These are phyloP conservation scores for Dolichopus griseipennis DNA, from an alignment of 2,888 invertebrate species.

Conservation along the genomic window DNA sequence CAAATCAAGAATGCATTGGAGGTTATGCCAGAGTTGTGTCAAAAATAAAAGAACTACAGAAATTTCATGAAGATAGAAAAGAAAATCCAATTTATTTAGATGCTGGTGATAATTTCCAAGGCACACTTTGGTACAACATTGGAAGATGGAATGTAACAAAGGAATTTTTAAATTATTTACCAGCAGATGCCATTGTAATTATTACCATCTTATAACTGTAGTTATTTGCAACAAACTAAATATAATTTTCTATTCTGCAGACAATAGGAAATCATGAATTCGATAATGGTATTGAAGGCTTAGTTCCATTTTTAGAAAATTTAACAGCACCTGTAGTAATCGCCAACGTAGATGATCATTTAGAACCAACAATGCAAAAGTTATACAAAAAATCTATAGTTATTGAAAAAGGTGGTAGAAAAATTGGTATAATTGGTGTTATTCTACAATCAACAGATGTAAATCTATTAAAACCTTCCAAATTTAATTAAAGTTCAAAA, in stretches of 20 bases:
- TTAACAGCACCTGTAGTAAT: constrained; percentile 60
- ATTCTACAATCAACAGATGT: constrained; percentile 59
- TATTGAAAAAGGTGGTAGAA: constrained; percentile 52
- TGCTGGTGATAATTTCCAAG: constrained; percentile 78
- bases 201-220: neutral
- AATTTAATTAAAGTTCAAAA: neutral
- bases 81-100: constrained; percentile 59
- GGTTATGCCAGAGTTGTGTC: constrained; percentile 59
- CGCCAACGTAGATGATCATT: constrained; percentile 62
- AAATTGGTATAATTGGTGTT: constrained; percentile 73
- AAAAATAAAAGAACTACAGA: constrained; percentile 45
- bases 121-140: constrained; percentile 73
- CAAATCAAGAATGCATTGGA: constrained; percentile 53
- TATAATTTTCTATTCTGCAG: constrained; percentile 41
- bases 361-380: constrained; percentile 57
- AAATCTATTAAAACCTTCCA: constrained; percentile 19
- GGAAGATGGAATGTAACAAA: constrained; percentile 67
- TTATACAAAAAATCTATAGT: constrained; percentile 56
- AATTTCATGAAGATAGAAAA: constrained; percentile 40
- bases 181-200: constrained; percentile 66
- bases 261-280: constrained; percentile 83
- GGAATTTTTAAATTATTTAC: constrained; percentile 63
- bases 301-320: constrained; percentile 59
- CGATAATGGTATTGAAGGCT: constrained; percentile 62
- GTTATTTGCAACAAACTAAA: constrained; percentile 2